These are phyloP conservation scores for Antechinus stuartii DNA, from an alignment of 2,113 vertebrate species.

Conservation along the genomic window DNA sequence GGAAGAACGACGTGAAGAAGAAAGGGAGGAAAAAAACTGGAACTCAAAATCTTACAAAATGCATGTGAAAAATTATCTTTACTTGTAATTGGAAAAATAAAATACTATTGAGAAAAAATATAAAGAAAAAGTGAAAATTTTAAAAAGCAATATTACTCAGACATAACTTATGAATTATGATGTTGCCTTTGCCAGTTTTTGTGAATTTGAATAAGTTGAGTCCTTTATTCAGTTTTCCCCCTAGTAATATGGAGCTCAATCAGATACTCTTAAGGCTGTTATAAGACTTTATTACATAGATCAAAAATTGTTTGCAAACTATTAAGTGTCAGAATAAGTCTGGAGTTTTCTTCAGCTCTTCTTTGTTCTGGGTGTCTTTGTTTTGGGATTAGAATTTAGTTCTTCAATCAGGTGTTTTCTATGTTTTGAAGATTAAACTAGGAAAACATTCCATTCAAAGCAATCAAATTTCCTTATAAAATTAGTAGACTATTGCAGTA, in stretches of 20 bases:
- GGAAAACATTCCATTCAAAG: background rate
- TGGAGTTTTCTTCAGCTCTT: background rate
- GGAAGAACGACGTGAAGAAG: too few relatives aligned
- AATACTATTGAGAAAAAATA: too few relatives aligned
- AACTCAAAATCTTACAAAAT: too few relatives aligned
- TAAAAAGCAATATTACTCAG: background rate
- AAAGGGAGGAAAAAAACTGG: too few relatives aligned
- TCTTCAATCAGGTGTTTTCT: background rate
- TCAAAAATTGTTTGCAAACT: background rate
- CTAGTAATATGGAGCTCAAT: background rate
- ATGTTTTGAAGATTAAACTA: background rate
- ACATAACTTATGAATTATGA: background rate
- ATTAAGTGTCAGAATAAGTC: background rate
- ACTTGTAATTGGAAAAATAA: too few relatives aligned
- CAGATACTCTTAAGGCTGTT: background rate
- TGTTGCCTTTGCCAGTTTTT: background rate
- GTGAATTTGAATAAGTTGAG: background rate
- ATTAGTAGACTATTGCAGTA: background rate
- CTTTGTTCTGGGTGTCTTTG: background rate
- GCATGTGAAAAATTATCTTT: too few relatives aligned
- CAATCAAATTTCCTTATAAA: background rate
- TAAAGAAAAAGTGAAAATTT: too few relatives aligned
- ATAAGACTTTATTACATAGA: background rate
- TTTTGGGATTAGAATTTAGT: background rate
- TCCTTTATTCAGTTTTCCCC: background rate